These are phyloP conservation scores for Drosophila nannoptera DNA, from an alignment of 1,140 invertebrate genomes.

Conservation along the genomic window DNA sequence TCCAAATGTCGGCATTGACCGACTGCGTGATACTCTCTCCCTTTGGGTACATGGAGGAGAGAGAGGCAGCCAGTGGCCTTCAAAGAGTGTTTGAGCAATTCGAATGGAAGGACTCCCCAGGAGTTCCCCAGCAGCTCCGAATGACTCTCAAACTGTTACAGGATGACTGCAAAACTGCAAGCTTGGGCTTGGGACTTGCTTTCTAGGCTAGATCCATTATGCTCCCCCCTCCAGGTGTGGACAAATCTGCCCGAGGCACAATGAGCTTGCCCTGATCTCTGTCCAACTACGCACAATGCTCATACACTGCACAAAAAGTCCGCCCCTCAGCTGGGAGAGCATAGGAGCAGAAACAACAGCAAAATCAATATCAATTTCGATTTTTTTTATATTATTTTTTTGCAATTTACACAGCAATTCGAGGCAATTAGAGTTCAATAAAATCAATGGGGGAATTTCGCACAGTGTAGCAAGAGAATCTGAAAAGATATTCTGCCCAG, in stretches of 20 bases:
- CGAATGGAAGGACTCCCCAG: too few species aligned
- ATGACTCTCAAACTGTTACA: too few species aligned
- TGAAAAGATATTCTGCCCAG: slow-evolving; percentile 12
- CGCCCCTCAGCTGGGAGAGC: too few species aligned
- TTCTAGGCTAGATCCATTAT: too few species aligned
- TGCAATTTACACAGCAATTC: not conserved
- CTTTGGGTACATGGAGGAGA: not conserved
- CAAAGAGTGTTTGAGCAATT: not conserved
- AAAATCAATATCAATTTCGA: slow-evolving; percentile 1
- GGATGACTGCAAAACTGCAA: too few species aligned
- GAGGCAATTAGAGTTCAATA: slow-evolving; percentile 3
- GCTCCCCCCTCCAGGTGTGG: too few species aligned
- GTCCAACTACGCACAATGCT: not conserved
- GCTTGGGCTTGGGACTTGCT: too few species aligned
- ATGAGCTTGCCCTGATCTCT: not conserved
- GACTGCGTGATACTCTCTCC: not conserved
- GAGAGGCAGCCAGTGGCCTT: not conserved
- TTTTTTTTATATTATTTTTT: too few species aligned
- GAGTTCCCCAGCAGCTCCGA: too few species aligned
- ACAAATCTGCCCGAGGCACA: too few species aligned
- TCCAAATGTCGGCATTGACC: not conserved
- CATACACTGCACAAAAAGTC: slow-evolving; percentile 4
- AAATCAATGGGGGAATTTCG: slow-evolving; percentile 19
- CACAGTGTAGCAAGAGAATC: slow-evolving; percentile 36
- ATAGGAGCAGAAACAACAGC: not conserved